phyloP scores from a whole-genome alignment of 2,888 invertebrate genomes.

The Chymomyza amoena region DNA sequence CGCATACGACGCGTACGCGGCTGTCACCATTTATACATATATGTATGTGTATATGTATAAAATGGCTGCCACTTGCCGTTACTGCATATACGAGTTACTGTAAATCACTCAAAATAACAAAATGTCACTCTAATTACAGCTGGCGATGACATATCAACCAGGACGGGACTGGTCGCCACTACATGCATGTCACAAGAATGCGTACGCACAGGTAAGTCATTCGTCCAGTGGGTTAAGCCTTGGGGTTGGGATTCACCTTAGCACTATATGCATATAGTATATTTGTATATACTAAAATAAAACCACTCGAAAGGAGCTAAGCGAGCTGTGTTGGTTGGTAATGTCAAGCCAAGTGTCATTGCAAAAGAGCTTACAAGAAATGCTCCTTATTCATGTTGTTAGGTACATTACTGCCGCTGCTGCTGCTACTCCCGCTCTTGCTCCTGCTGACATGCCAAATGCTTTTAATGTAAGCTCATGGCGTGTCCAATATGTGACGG shows the following conservation, averaged over 20 bases:
- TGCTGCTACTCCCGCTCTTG: not conserved
- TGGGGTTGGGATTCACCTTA: too few relatives aligned
- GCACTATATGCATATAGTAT: too few relatives aligned
- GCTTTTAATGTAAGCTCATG: not conserved
- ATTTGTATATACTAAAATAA: not conserved
- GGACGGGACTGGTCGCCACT: constrained; percentile 51
- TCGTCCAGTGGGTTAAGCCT: not conserved
- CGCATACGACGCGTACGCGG: not conserved
- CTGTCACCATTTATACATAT: not conserved
- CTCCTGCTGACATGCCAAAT: not conserved
- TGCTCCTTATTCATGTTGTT: too few relatives aligned
- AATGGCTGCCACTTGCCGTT: not conserved
- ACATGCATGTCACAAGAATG: constrained; percentile 83
- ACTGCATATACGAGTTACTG: not conserved
- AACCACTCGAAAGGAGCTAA: not conserved
- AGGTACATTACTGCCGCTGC: not conserved
- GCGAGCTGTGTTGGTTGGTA: too few relatives aligned
- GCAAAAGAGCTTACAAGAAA: not conserved
- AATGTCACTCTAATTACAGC: constrained; percentile 49
- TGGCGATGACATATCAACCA: constrained; percentile 37
- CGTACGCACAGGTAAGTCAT: constrained; percentile 81
- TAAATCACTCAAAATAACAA: not conserved
- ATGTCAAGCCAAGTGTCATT: not conserved
- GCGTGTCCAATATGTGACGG: not conserved
- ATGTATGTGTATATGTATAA: not conserved